These are phyloP conservation scores for Trichonephila clavata DNA, from an alignment of 1,140 invertebrate genomes.

Conservation along the genomic window DNA sequence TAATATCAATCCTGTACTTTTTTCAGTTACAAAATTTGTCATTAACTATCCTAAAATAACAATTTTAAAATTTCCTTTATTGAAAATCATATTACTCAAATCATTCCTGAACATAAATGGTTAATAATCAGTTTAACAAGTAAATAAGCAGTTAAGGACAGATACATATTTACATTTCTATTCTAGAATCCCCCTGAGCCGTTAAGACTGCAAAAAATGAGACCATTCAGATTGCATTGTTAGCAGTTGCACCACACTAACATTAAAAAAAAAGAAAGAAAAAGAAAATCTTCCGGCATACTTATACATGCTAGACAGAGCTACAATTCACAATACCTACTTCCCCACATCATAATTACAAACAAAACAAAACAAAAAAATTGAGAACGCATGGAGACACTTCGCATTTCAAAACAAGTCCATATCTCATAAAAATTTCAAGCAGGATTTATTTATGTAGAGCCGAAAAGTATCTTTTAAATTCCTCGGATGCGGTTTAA, in stretches of 20 bases:
- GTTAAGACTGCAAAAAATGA: background rate
- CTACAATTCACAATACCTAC: background rate
- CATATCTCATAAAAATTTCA: background rate
- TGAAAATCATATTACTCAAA: too few species aligned
- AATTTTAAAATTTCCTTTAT: too few species aligned
- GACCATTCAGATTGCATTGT: background rate
- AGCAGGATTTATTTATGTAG: constrained; percentile 6
- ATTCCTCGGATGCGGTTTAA: background rate
- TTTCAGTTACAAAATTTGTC: too few species aligned
- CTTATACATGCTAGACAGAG: background rate
- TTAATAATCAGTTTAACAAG: too few species aligned
- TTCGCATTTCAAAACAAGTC: background rate
- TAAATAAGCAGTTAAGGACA: too few species aligned
- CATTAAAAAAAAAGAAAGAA: background rate
- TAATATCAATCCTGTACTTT: too few species aligned
- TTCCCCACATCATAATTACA: constrained; percentile 1
- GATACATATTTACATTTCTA: background rate
- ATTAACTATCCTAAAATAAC: too few species aligned
- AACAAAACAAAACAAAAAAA: background rate
- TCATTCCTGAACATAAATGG: too few species aligned
- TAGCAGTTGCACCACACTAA: background rate
- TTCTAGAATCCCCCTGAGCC: background rate
- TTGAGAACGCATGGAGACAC: background rate
- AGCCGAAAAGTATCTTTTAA: constrained; percentile 1
- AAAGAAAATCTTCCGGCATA: background rate